Conservation (phyloP, 1,140 invertebrate species). For the Uloborus diversus region DNA sequence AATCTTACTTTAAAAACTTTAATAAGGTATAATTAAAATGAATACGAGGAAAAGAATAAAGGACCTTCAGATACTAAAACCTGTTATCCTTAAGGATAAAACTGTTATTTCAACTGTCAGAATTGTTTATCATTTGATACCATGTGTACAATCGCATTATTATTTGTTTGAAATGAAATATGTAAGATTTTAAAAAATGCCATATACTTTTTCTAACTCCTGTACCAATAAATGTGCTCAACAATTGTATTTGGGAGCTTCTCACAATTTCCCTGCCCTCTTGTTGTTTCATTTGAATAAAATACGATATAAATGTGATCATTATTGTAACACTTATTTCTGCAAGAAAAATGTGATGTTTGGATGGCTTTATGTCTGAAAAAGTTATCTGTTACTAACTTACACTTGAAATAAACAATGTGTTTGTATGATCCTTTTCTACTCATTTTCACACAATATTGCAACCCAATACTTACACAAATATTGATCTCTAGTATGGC, state of each 20-base stretch:
- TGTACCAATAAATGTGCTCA: slow-evolving; percentile 10
- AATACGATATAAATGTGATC: no score
- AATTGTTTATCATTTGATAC: neutral
- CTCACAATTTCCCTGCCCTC: slow-evolving; percentile 5
- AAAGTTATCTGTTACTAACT: no score
- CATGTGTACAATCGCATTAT: neutral
- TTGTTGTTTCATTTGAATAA: slow-evolving; percentile 12
- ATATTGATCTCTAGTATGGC: no score
- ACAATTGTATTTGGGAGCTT: neutral
- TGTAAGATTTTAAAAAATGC: neutral
- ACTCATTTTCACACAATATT: no score
- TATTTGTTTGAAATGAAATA: neutral
- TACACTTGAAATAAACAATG: no score
- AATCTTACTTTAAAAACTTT: no score
- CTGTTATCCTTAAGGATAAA: neutral
- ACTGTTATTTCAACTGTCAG: neutral
- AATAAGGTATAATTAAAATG: no score
- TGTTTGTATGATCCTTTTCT: no score
- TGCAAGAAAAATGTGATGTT: no score
- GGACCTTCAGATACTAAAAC: neutral
- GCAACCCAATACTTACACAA: no score
- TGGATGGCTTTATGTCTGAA: no score
- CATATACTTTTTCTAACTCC: neutral
- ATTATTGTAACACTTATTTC: no score
- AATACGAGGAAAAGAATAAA: neutral